Percentiles rank a stretch among this genome's conserved stretches.
These are phyloP conservation scores for Listrodromus nycthemerus DNA, from an alignment of 2,888 invertebrate genomes.

Conservation along the genomic window DNA sequence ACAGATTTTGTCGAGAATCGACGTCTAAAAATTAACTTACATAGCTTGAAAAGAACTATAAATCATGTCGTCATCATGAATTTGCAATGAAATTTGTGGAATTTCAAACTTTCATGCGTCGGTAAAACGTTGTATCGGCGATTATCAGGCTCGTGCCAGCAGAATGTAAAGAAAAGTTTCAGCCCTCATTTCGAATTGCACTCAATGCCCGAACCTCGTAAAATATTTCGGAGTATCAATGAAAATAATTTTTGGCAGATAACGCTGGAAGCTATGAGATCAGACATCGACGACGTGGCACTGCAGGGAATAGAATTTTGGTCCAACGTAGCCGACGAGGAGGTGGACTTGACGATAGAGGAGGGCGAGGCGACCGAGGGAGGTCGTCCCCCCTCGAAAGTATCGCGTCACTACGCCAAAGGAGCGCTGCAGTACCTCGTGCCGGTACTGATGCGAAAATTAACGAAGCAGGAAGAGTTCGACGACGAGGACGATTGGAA, in stretches of 20 bases:
- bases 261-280: conserved; percentile 99
- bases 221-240: not conserved
- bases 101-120: too few relatives aligned
- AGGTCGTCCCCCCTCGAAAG: conserved; percentile 96
- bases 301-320: conserved; percentile 99
- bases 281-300: conserved; percentile 97
- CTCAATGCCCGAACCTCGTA: not conserved
- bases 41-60: too few relatives aligned
- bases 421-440: conserved; percentile 98
- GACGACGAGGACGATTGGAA: conserved; percentile 99
- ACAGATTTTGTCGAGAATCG: too few relatives aligned
- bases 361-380: conserved; percentile 96
- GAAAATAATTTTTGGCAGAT: conserved; percentile 86
- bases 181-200: not conserved
- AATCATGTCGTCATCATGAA: too few relatives aligned
- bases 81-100: too few relatives aligned
- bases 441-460: conserved; percentile 96
- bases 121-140: too few relatives aligned
- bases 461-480: conserved; percentile 98
- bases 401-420: conserved; percentile 98
- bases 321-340: conserved; percentile 99
- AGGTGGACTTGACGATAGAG: conserved; percentile 97
- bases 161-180: too few relatives aligned
- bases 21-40: too few relatives aligned
- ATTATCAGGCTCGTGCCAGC: too few relatives aligned